Evolutionary conservation across 2,888 invertebrate genomes (phyloP), one percentile per base, ranked within the genome.

Genomic region (Furcula furcula): DNA sequence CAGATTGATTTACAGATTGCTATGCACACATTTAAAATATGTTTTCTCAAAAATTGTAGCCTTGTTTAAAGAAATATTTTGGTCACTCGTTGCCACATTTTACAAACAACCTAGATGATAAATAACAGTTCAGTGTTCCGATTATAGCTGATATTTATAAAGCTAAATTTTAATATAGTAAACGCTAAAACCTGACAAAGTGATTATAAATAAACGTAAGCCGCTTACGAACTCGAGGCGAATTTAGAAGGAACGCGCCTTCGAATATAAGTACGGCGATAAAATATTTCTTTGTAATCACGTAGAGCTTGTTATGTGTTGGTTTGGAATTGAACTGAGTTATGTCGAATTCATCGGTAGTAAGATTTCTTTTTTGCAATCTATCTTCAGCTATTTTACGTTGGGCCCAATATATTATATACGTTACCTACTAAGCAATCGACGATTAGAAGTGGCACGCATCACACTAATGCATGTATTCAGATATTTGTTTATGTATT

Each of bases 41-140:
- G n/a, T n/a, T n/a, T n/a, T n/a, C n/a, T n/a, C n/a, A n/a, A n/a
- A n/a, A n/a, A n/a, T n/a, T n/a, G n/a, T n/a, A 38, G 51, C 51
- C 61, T 58, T 65, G 61, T 66, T 68, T 67, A 57, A 55, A 55
- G 47, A 62, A 51, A 55, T 55, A 58, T 60, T 55, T 50, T 42
- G 40, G 40, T 37, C 39, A 23, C 26, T 38, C 33, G 35, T 35
- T 34, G 35, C 41, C 46, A 37, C 31, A 22, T 11, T 22, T 10
- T 7, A 3, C 23, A 23, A 7, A 23, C 23, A 23, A 23, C 3
- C 12, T 7, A 12, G 12, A 7, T 23, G 23, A 23, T 23, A 23
- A 23, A 23, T 23, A 23, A 7, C 23, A 23, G 12, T 23, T 23
- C 23, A 12, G 11, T 7, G 22, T 23, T 12, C 23, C 7, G 7